Percentiles rank a stretch among this genome's conserved stretches.
Conservation (phyloP, 2,113 vertebrate species). For the Pomatorhinus ruficollis region DNA sequence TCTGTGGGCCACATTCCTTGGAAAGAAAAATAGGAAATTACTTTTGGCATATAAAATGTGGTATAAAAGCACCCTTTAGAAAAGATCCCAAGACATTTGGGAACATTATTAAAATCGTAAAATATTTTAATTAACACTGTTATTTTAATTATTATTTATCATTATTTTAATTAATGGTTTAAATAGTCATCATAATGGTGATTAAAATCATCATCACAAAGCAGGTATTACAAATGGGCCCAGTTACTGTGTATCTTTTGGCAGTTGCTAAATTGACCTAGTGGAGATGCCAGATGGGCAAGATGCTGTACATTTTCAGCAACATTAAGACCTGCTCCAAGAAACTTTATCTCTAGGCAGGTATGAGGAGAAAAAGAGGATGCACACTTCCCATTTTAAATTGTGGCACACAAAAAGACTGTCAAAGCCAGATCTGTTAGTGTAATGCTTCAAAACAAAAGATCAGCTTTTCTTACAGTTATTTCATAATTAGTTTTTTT, state of each 20-base stretch:
- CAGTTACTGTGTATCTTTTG: background rate
- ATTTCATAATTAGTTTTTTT: slow-evolving; percentile 19
- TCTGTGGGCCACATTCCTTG: background rate
- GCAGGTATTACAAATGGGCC: background rate
- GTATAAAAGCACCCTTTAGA: background rate
- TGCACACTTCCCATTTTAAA: background rate
- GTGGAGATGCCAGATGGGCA: background rate
- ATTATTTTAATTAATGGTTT: background rate
- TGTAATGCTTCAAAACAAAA: slow-evolving; percentile 16
- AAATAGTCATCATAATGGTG: background rate
- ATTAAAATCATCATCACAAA: background rate
- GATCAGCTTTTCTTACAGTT: background rate
- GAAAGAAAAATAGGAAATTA: background rate
- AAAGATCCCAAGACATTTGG: background rate
- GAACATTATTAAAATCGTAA: background rate
- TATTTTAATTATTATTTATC: background rate
- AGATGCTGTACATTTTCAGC: background rate
- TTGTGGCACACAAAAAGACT: background rate
- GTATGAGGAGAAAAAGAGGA: background rate
- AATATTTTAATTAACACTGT: background rate
- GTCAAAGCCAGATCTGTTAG: background rate
- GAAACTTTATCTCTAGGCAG: background rate
- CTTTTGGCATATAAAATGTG: background rate
- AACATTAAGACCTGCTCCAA: background rate
- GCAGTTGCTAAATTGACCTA: background rate